Base-by-base conservation (phyloP, 2,888 invertebrate genomes). In the Abrostola triplasia region DNA sequence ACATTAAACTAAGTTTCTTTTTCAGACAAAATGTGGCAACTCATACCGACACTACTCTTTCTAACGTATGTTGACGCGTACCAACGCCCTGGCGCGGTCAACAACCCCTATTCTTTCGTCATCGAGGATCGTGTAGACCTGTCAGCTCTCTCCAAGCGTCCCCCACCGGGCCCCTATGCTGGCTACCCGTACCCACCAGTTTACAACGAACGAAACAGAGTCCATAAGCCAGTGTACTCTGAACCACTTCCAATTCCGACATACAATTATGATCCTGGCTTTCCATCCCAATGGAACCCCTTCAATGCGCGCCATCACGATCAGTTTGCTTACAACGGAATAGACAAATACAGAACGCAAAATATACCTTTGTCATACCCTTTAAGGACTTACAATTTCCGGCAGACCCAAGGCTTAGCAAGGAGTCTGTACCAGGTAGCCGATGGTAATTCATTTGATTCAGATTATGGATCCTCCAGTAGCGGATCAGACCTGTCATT, bases 11-110 rank as follows among this genome's bases (percentile, higher is more conserved):
- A 24, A 24, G 24, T 24, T 24, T 47, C 24, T 44, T 24, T 47
- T 47, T 4, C 13, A 47, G 44, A 13, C 44, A 47, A 47, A 24
- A 47, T 47, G 44, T 47, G 44, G 44, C 44, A 47, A 47, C 13
- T 47, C 13, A 0, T 47, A 47, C 13, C 44, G 9, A 8, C 24
- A 5, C 6, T 47, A 12, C 44, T 47, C 10, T 47, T 24, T 13
- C 6, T 47, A 47, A 9, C 44, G 10, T 24, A 24, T 24, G 24
- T 24, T 24, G 8, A 13, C 9, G 44, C 44, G 24, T 47, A 24
- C 24, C 24, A 24, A 24, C 24, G 24, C 4, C 24, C 24, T 4
- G 24, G 24, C 24, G 24, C 24, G 24, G 24, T 24, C 9, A 47
- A 47, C 24, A 47, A 47, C 24, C 44, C 44, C 24, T 47, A 47